These are phyloP conservation scores for Papio anubis DNA, from an alignment of 2,113 vertebrate genomes.

Conservation along the genomic window DNA sequence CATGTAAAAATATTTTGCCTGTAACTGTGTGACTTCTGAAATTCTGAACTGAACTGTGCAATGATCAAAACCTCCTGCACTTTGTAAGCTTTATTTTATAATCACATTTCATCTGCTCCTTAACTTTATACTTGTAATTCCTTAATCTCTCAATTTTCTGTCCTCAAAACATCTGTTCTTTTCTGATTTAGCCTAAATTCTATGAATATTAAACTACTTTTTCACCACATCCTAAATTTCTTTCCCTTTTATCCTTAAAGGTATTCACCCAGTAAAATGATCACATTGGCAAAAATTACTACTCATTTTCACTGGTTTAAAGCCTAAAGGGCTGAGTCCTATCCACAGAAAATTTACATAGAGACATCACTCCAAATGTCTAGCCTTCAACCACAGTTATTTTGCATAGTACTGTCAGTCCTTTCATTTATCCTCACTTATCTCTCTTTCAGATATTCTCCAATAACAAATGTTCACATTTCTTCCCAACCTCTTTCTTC, in stretches of 20 bases:
- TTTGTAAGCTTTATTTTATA: neutral
- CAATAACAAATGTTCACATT: neutral
- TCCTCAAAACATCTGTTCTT: conserved; percentile 13
- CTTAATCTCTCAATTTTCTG: neutral
- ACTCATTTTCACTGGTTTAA: neutral
- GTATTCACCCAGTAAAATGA: neutral
- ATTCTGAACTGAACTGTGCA: neutral
- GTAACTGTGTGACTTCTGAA: neutral
- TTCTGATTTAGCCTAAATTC: neutral
- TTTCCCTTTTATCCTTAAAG: conserved; percentile 14
- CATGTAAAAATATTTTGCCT: neutral
- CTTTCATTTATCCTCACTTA: neutral
- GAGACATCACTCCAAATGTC: neutral
- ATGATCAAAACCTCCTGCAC: neutral
- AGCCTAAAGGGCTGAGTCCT: neutral
- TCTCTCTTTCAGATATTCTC: neutral
- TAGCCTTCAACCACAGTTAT: neutral
- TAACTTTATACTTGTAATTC: neutral
- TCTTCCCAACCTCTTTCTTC: neutral
- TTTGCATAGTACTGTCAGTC: no score
- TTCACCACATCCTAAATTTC: neutral
- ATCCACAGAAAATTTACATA: neutral
- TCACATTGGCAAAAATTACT: neutral
- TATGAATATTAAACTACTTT: neutral
- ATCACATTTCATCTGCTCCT: neutral